Evolutionary conservation across 92 coral and sea anemone species (phyloP).

Genomic region (Muricea muricata): DNA sequence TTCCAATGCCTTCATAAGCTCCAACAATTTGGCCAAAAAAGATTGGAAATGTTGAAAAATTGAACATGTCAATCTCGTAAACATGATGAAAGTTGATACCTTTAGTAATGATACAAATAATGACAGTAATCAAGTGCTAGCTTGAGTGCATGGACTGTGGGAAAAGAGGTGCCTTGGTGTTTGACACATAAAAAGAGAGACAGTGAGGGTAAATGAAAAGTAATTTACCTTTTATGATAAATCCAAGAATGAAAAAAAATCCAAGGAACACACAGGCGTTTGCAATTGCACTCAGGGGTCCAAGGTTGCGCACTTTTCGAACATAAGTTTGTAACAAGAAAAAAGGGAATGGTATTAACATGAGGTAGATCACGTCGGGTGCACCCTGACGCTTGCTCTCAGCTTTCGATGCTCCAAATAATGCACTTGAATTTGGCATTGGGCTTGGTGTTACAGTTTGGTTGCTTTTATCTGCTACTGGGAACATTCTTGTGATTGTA

Average conservation of each 20-base stretch:
- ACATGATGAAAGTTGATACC: slow-evolving; percentile 76
- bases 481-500: slow-evolving; percentile 80
- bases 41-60: slow-evolving; percentile 85
- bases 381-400: slow-evolving; percentile 49
- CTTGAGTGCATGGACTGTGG: no score
- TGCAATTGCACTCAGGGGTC: slow-evolving; percentile 95
- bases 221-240: slow-evolving; percentile 75
- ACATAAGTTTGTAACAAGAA: slow-evolving; percentile 82
- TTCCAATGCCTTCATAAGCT: slow-evolving; percentile 98
- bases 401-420: not conserved
- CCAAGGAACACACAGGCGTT: slow-evolving; percentile 86
- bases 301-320: slow-evolving; percentile 86
- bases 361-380: slow-evolving; percentile 76
- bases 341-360: slow-evolving; percentile 87
- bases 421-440: not conserved
- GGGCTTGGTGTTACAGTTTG: not conserved
- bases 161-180: not conserved
- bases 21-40: slow-evolving; percentile 95
- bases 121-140: not conserved
- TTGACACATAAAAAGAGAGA: not conserved
- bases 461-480: not conserved
- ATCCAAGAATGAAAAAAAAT: slow-evolving; percentile 81
- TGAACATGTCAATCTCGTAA: slow-evolving; percentile 61
- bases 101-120: slow-evolving; percentile 27
- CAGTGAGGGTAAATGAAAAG: not conserved